Conservation (phyloP, 2,113 vertebrate genomes). For the Bothrops jararaca region DNA sequence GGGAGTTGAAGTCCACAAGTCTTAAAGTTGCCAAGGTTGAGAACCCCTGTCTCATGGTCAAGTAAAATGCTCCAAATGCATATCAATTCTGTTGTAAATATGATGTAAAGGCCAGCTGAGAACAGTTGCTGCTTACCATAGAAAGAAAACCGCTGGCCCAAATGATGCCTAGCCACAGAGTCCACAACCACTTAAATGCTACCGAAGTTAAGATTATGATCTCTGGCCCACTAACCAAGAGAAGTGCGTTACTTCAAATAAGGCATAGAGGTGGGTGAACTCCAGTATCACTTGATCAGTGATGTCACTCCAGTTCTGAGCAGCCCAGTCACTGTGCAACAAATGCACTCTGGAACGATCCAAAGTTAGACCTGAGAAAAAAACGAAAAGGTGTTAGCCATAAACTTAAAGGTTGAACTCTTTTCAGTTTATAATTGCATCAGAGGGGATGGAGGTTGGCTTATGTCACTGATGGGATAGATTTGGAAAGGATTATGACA, state of each 20-base stretch:
- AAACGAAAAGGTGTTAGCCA: background rate
- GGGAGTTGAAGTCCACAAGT: too few species aligned
- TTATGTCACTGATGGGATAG: background rate
- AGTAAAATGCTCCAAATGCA: background rate
- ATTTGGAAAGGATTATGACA: background rate
- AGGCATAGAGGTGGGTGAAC: constrained; percentile 84
- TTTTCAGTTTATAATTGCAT: background rate
- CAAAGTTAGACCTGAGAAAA: constrained; percentile 76
- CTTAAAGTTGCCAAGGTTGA: too few species aligned
- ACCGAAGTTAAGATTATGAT: background rate
- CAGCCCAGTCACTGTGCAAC: constrained; percentile 79
- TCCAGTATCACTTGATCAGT: constrained; percentile 83
- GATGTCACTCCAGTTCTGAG: constrained; percentile 88
- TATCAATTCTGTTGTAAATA: background rate
- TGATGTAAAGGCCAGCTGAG: background rate
- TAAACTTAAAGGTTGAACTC: background rate
- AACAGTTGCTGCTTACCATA: background rate
- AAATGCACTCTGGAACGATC: constrained; percentile 80
- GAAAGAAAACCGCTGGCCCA: background rate
- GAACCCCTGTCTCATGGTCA: too few species aligned
- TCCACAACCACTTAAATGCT: background rate
- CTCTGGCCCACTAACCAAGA: constrained; percentile 82
- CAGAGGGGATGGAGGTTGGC: background rate
- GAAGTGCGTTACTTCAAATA: constrained; percentile 91
- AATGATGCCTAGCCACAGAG: background rate